Evolutionary conservation across 2,888 invertebrate genomes (phyloP).

Genomic region (Hypomecis atomaria): DNA sequence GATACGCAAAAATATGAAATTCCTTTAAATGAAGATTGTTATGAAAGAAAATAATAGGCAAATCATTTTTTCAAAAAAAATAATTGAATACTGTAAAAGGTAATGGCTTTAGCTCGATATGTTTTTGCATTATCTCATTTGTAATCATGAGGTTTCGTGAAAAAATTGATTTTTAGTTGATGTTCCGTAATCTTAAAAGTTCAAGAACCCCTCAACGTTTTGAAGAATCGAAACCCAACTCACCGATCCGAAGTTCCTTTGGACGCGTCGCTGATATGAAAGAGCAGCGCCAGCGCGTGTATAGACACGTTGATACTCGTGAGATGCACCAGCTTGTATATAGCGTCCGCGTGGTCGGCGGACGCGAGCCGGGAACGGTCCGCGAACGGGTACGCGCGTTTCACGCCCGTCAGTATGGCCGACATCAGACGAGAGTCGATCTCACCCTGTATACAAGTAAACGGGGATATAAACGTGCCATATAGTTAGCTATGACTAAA

Average conservation of each 20-base stretch:
- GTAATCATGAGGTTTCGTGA: no score
- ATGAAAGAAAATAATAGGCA: no score
- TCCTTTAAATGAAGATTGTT: no score
- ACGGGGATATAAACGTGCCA: no score
- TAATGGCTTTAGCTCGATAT: no score
- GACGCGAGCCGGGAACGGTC: conserved; percentile 83
- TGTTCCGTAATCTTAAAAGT: background rate
- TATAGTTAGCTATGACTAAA: no score
- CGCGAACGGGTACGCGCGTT: conserved; percentile 93
- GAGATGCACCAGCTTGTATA: conserved; percentile 91
- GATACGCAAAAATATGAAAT: no score
- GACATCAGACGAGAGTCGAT: conserved; percentile 92
- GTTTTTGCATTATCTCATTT: no score
- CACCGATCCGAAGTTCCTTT: conserved; percentile 85
- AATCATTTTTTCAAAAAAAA: no score
- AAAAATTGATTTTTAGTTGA: no score
- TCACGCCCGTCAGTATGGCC: conserved; percentile 91
- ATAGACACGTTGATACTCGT: conserved; percentile 86
- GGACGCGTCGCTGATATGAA: conserved; percentile 80
- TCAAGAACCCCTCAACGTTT: no score
- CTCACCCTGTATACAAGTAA: conserved; percentile 80
- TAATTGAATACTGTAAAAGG: no score
- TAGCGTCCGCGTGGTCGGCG: conserved; percentile 74
- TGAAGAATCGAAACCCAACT: conserved; percentile 29
- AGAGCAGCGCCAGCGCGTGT: conserved; percentile 82